Base-by-base conservation (phyloP, 2,797 vertebrate species). In the Lacerta agilis region DNA sequence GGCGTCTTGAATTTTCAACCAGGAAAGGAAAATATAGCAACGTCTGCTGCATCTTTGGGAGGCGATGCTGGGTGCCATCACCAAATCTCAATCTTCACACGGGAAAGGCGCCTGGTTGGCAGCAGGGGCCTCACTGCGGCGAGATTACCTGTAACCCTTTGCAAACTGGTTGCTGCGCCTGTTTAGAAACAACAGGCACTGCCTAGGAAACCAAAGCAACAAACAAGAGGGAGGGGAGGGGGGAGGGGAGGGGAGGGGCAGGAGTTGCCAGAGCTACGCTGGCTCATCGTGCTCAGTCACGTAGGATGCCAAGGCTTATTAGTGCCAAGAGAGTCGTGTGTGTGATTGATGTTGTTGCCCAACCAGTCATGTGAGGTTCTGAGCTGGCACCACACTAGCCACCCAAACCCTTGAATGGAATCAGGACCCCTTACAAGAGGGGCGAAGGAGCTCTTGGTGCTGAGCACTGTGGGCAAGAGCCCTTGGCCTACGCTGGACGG, bases 121-220 rank as follows among this genome's bases (percentile, higher is more conserved):
- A 85, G 82, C 86, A 86, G 1, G 4, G 1, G 15, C 66, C 88
- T 88, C 89, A n/a, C n/a, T 58, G 81, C 82, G 88, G 88, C 88
- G 84, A 87, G 82, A 89, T 93, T 91, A 92, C 91, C 91, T 94
- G 91, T 85, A 93, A 91, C 86, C 89, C 84, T 91, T 55, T 94
- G 87, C 91, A 41, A 92, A 87, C 45, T 93, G 94, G 92, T 92
- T 94, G 93, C 93, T 89, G 90, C 92, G 83, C 61, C 27, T 25
- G 25, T 91, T 85, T 64, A 3, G 33, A 69, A 23, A 55, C 87
- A 94, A 93, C 79, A 36, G 82, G 87, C 72, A 88, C 89, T 94
- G 86, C 96, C 94, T 95, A 91, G 97, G 95, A 96, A 96, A 96
- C 92, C 0, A 1, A 72, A 75, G 90, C 96, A 97, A 97, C 96